Evolutionary conservation across 2,797 vertebrate genomes (phyloP).

Genomic region (Falco novaeseelandiae): DNA sequence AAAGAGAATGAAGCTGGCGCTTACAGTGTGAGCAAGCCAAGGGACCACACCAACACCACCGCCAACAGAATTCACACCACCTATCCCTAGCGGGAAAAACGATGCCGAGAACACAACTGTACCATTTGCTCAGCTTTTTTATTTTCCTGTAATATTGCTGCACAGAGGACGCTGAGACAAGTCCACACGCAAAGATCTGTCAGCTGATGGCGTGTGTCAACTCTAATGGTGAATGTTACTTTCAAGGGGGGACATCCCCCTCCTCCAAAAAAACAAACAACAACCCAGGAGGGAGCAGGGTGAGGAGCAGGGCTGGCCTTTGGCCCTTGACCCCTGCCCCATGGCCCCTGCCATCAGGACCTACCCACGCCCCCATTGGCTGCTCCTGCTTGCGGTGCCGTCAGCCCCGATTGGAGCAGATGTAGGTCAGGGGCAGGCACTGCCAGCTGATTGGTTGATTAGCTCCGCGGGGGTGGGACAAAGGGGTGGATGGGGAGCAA

Average conservation of each 20-base stretch:
- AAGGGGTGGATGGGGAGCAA: neutral
- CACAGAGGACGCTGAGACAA: neutral
- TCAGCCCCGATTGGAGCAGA: fast-evolving
- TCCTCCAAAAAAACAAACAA: too few species aligned
- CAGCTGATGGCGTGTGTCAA: neutral
- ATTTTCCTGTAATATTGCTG: neutral
- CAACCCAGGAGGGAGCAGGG: fast-evolving
- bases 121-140: neutral
- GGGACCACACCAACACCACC: neutral
- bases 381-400: fast-evolving
- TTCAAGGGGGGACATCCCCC: neutral
- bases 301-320: neutral
- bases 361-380: fast-evolving
- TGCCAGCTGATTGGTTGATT: fast-evolving
- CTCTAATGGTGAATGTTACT: fast-evolving
- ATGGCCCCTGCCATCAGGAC: neutral
- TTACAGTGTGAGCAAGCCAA: neutral
- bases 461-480: neutral
- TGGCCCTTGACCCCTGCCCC: too few species aligned
- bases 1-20: neutral
- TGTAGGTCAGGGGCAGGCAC: fast-evolving
- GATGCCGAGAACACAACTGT: fast-evolving
- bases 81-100: neutral
- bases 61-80: neutral
- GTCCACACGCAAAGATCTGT: neutral